A percentile compares a stretch with the other conserved stretches of the same genome.
phyloP scores from a whole-genome alignment of 2,888 invertebrate species.

The Octodonta nipae region DNA sequence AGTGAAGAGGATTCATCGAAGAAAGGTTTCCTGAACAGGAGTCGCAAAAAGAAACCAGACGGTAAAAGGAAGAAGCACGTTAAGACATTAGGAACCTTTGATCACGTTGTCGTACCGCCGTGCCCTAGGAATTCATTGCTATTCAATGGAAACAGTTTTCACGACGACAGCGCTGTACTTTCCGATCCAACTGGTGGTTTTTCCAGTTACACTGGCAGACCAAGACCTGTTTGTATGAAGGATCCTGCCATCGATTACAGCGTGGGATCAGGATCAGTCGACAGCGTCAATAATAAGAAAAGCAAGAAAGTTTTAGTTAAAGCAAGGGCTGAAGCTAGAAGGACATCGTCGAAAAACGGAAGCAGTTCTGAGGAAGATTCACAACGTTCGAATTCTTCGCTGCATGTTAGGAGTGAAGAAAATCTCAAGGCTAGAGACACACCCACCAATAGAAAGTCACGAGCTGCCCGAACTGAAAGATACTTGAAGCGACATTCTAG shows the following conservation, averaged over 20 bases:
- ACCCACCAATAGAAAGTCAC: slow-evolving; percentile 48
- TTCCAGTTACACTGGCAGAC: slow-evolving; percentile 7
- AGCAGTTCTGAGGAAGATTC: slow-evolving; percentile 64
- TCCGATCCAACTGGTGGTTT: slow-evolving; percentile 42
- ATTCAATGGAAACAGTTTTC: slow-evolving; percentile 18
- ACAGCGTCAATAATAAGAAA: slow-evolving; percentile 39
- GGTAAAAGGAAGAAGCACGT: slow-evolving; percentile 41
- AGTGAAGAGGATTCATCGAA: slow-evolving; percentile 36
- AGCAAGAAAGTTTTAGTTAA: slow-evolving; percentile 47
- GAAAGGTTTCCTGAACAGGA: slow-evolving; percentile 30
- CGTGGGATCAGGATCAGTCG: slow-evolving; percentile 37
- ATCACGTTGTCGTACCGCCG: slow-evolving; percentile 45
- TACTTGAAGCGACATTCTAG: slow-evolving; percentile 62
- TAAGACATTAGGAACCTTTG: slow-evolving; percentile 46
- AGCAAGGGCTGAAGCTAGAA: slow-evolving; percentile 52
- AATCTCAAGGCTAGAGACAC: slow-evolving; percentile 39
- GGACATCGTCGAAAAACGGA: slow-evolving; percentile 45
- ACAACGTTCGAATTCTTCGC: slow-evolving; percentile 52
- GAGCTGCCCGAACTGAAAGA: slow-evolving; percentile 66
- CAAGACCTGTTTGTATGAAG: slow-evolving; percentile 20
- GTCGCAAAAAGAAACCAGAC: slow-evolving; percentile 31
- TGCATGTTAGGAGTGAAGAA: slow-evolving; percentile 56
- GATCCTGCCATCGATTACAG: slow-evolving; percentile 24
- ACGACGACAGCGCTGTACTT: slow-evolving; percentile 41
- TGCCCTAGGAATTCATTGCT: slow-evolving; percentile 12